Base-by-base conservation (phyloP, 2,113 vertebrate species). In the Synodontis membranacea region DNA sequence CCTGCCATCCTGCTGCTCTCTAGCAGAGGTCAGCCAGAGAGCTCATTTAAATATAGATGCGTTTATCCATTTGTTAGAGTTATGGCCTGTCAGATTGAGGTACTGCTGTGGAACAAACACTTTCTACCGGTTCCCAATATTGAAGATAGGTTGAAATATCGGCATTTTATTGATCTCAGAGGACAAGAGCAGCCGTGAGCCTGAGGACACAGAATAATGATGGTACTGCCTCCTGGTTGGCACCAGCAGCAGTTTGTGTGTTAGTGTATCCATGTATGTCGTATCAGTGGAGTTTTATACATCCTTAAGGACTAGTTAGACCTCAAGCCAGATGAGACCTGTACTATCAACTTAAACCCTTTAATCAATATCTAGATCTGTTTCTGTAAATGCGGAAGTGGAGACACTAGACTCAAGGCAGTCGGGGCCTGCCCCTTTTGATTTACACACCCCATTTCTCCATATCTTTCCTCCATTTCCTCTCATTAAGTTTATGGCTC, bases 31-130 rank as follows among this genome's bases (percentile, higher is more conserved):
- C 90, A 90, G 54, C 78, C 60, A 89, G 89, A 83, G 90, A 89
- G 84, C 91, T 92, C 88, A 89, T 92, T 92, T 92, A 86, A 91
- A 91, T 91, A 91, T 89, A 90, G 84, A 90, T 85, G 89, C 82
- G 62, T 82, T 89, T 87, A 91, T 91, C 89, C 70, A 84, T 88
- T 89, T 87, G 87, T 82, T 64, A 88, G 87, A 88, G 68, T 88
- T 88, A 89, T 86, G 82, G 66, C 84, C 87, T 87, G 89, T 90
- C 88, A 83, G 84, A 58, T 66, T 84, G 82, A 52, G 78, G 66
- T 84, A 37, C 87, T 89, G 89, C 83, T 89, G 88, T 83, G 88
- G 50, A 74, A 84, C 84, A 80, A 70, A 34, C 19, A 48, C 23
- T 88, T 82, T 72, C 83, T 80, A 80, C 66, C 50, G 86, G 72